Evolutionary conservation across 2,113 vertebrate species (phyloP), one percentile per base, ranked within the genome.

Genomic region (Lamprotornis superbus): DNA sequence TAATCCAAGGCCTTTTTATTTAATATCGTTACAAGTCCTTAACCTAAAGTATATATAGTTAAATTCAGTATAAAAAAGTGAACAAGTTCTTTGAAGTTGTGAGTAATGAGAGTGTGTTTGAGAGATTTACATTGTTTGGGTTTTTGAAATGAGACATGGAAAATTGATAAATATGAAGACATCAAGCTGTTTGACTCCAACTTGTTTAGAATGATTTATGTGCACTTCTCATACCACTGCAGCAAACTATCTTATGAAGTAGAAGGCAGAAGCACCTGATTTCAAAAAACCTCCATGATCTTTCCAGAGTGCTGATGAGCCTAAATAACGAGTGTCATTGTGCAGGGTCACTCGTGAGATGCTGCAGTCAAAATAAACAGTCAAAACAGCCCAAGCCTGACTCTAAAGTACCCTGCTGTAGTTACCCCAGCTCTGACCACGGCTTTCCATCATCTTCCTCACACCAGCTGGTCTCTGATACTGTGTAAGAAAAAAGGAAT

Each of bases 291-390:
- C 14, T 50, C 23, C 13, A 24, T 47, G 46, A 44, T 46, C 14
- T 88, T 83, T 69, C 23, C 31, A 3, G 42, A 53, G n/a, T 46
- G 39, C 55, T 90, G 82, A 22, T 59, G 61, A 82, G 67, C 31
- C 46, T 73, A 55, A 88, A 80, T 55, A 49, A 39, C 0, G 1
- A 65, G 6, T 65, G n/a, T 30, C 28, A 15, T 27, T 76, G 33
- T 73, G 31, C n/a, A 28, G 40, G 28, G 18, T 65, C 60, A 37
- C 21, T 79, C 7, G 5, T 0, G 5, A 19, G 0, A 1, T 31
- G 22, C 28, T 75, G 35, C 82, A 60, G 49, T 71, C 52, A 40
- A 40, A 40, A 40, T 12, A 40, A 40, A 13, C 39, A 39, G 39
- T 39, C 39, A 11, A 39, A 87, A 49, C 5, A 56, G 56, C 19